phyloP scores from a whole-genome alignment of 2,888 invertebrate genomes.

The Pyrocoelia pectoralis region DNA sequence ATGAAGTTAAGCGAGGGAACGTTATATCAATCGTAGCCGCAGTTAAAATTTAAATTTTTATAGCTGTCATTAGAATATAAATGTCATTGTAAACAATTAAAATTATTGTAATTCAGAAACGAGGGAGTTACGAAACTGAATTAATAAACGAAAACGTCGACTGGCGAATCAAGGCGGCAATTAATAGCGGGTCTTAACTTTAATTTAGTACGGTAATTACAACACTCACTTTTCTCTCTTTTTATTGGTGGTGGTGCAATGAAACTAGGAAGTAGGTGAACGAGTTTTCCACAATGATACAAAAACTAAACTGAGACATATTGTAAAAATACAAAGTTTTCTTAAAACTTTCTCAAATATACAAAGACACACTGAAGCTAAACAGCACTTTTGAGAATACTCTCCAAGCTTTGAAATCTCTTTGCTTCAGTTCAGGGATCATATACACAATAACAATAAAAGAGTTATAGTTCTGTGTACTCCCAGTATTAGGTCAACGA shows the following conservation, averaged over 20 bases:
- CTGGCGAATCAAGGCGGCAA: not conserved
- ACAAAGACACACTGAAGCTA: conserved; percentile 14
- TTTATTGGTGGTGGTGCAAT: not conserved
- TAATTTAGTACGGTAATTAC: not conserved
- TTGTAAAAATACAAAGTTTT: conserved; percentile 5
- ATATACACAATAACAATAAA: conserved; percentile 13
- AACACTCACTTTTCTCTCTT: not conserved
- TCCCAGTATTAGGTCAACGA: conserved; percentile 6
- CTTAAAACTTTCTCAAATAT: conserved; percentile 11
- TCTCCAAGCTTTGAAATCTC: conserved; percentile 23
- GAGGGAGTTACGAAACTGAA: no score
- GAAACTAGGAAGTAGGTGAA: not conserved
- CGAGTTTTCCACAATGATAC: not conserved
- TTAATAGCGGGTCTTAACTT: not conserved
- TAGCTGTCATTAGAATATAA: not conserved
- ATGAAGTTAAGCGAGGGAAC: not conserved
- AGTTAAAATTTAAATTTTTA: not conserved
- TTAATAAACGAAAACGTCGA: no score
- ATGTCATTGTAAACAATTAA: not conserved
- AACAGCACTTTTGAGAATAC: conserved; percentile 30
- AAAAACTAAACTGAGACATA: not conserved
- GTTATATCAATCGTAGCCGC: not conserved
- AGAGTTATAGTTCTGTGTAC: conserved; percentile 18
- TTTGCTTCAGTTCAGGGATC: conserved; percentile 8
- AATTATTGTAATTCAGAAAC: not conserved